Percentiles rank a stretch among this genome's conserved stretches.
Conservation (phyloP, 2,888 invertebrate genomes). For the Gari tellinella region DNA sequence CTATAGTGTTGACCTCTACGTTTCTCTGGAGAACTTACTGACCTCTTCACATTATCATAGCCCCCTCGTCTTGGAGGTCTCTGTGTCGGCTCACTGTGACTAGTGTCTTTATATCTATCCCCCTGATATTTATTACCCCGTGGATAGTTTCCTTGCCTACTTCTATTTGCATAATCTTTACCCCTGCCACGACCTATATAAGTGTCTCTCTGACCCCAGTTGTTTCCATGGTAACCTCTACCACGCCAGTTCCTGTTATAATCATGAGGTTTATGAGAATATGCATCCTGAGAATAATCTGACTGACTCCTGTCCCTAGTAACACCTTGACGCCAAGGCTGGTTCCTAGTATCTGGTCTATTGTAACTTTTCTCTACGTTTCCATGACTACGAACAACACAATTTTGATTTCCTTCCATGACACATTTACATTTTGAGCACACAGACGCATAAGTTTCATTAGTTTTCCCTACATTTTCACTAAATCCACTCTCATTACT, state of each 20-base stretch:
- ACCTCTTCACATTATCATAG: neutral
- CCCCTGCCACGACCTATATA: too few species aligned
- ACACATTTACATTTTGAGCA: slow-evolving; percentile 64
- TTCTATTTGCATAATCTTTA: too few species aligned
- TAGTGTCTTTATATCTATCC: too few species aligned
- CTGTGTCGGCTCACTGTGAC: too few species aligned
- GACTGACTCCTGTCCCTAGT: slow-evolving; percentile 12
- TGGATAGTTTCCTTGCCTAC: too few species aligned
- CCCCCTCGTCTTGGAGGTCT: neutral
- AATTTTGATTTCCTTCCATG: slow-evolving; percentile 12
- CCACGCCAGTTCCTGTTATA: too few species aligned
- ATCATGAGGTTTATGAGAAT: too few species aligned
- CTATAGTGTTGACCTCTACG: neutral
- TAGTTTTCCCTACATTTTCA: slow-evolving; percentile 55
- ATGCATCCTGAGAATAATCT: too few species aligned
- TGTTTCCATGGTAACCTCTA: too few species aligned
- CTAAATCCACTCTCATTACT: slow-evolving; percentile 75
- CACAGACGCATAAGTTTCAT: slow-evolving; percentile 68
- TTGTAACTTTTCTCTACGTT: slow-evolving; percentile 5
- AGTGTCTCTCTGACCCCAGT: too few species aligned
- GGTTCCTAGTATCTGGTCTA: neutral
- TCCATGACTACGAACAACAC: slow-evolving; percentile 8
- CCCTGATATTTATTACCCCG: too few species aligned
- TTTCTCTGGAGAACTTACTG: slow-evolving; percentile 12
- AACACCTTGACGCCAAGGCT: slow-evolving; percentile 11